Evolutionary conservation across 2,888 invertebrate genomes (phyloP), one percentile per base, ranked within the genome.

Genomic region (Macropis europaea): DNA sequence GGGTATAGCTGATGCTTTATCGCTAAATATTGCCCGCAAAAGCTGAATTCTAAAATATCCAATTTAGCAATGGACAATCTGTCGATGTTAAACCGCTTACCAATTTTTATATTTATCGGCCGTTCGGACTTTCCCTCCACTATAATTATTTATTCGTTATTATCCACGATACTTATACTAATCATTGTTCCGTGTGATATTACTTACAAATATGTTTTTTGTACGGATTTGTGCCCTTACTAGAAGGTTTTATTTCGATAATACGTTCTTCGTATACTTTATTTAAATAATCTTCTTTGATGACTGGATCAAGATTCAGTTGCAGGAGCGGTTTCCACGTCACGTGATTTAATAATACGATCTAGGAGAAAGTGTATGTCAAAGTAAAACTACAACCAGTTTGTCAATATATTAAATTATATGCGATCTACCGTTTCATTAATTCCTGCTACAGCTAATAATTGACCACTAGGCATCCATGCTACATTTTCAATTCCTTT

Each of bases 381-480:
- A 6, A 43, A 24, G 48, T 26, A 30, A 40, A 32, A 19, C 11
- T 15, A 32, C 9, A 7, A 0, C 3, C 7, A 32, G 4, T 0
- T 34, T 9, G 9, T 22, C 7, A 22, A 34, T 24, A 7, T 30
- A 43, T 22, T 4, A 19, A 54, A 45, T 43, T 45, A 26, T 9
- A 53, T 53, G 6, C 28, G 47, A 26, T 32, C 48, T 79, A 89
- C 89, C 82, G 82, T 81, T 82, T 90, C 89, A 64, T 89, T 89
- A 36, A 83, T 84, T 50, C 89, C 89, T 28, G 86, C 82, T 57
- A 89, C 68, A 19, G 87, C 87, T 61, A 90, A 71, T 13, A 89
- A 75, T 68, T 90, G 89, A 5, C 89, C 88, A 61, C 83, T 88
- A 0, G 89, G 85, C 63, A 82, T 82, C 89, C 89, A 90, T 40